Evolutionary conservation across 1,140 invertebrate species (phyloP), one percentile per base, ranked within the genome.

Genomic region (Lasaia peninsularis): DNA sequence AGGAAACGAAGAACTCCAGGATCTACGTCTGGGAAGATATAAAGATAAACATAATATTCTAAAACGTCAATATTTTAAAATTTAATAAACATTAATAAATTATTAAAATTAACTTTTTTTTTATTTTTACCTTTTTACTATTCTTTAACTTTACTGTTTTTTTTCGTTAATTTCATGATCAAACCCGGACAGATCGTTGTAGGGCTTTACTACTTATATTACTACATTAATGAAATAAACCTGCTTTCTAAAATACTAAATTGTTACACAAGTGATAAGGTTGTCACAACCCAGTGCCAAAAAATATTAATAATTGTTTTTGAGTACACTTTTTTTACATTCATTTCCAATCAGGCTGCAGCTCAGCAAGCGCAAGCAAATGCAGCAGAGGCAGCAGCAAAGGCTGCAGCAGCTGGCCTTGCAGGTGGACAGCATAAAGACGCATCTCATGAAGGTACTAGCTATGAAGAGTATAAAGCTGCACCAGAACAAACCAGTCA

Each of bases 371-470:
- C 80, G 2, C 81, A 85, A 54, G 81, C 81, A 20, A 84, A 85
- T 52, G 83, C 83, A 9, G 83, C 81, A 1, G 83, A 73, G 12
- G 85, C 85, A 8, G 85, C 85, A 16, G 83, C 83, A 8, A 84
- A 84, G 70, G 83, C 83, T 1, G 83, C 83, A 16, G 85, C 85
- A 0, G 85, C 83, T 1, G 81, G 80, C 0, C 77, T 84, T 11
- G 71, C 63, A 6, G 58, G 60, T 21, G 71, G 65, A 8, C 64
- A 77, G 37, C 70, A 73, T 5, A 66, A 76, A 20, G 82, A 88
- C 65, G 58, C 66, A 32, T 76, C 80, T 2, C 76, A 86, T 65
- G 85, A 88, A 88, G 85, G 82, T 88, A 88, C 76, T 71, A 75
- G 69, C 59, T 65, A 71, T 65, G 78, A 83, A 58, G 75, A 86